Evolutionary conservation across 2,113 vertebrate species (phyloP).

Genomic region (Neogobius melanostomus): DNA sequence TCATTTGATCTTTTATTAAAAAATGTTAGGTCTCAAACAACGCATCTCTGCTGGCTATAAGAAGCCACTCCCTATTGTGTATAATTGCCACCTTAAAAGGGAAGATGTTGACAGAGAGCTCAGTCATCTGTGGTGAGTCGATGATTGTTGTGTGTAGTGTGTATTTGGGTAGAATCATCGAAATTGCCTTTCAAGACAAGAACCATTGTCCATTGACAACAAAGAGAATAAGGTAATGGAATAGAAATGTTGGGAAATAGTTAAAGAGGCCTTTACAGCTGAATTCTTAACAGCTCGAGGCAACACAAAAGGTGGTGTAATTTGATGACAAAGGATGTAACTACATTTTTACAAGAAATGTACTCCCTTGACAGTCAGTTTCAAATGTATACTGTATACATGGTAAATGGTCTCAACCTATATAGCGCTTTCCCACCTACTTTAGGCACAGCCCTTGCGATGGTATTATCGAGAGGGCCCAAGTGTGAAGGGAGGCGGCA

Average conservation of each 20-base stretch:
- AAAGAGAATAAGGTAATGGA: constrained; percentile 17
- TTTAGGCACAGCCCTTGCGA: no score
- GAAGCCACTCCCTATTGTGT: background rate
- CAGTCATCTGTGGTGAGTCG: constrained; percentile 2
- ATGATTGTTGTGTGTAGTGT: constrained; percentile 2
- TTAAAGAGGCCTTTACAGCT: background rate
- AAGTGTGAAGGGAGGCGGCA: no score
- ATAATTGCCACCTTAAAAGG: background rate
- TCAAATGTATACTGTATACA: no score
- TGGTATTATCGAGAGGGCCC: no score
- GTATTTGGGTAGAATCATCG: constrained; percentile 9
- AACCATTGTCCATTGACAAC: constrained; percentile 25
- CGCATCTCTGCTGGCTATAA: background rate
- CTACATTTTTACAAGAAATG: no score
- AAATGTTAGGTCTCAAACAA: constrained; percentile 5
- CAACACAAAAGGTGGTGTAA: no score
- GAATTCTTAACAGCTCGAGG: no score
- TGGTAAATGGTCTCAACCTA: no score
- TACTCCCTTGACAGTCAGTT: no score
- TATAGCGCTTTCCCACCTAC: no score
- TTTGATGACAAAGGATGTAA: no score
- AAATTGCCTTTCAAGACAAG: constrained; percentile 16
- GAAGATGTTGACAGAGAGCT: constrained; percentile 5
- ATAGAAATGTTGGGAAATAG: background rate
- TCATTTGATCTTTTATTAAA: constrained; percentile 4